Evolutionary conservation across 2,888 invertebrate genomes (phyloP), one percentile per base, ranked within the genome.

Genomic region (Spodoptera littoralis): DNA sequence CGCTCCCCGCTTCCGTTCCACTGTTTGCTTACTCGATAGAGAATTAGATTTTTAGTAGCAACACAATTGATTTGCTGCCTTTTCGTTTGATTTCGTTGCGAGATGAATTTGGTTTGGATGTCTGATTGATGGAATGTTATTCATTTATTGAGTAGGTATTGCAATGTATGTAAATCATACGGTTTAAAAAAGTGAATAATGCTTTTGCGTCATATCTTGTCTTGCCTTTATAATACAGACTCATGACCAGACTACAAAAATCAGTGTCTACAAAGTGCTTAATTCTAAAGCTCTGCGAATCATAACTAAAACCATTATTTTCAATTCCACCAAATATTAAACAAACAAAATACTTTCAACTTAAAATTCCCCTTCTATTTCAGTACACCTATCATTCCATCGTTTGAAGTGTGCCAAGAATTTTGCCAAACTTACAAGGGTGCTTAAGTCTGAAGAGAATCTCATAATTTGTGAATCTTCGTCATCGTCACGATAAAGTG

Each of bases 1-100:
- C 77, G 73, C 82, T 81, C 83, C 86, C 85, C 77, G 78, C 82
- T 86, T 90, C 90, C 90, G 87, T 73, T 71, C 73, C 56, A 71
- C 73, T 79, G 82, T 81, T 82, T 83, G 84, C 83, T 83, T 86
- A 80, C 82, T 81, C 76, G 79, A 77, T 75, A 73, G 73, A 66
- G 67, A 81, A 87, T 87, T 84, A 80, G 76, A 77, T 80, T 84
- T 82, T 80, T 79, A 69, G 65, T 67, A 51, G 50, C 59, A 59
- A 66, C 62, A 71, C 64, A 64, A 71, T 76, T 66, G 64, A 54
- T 69, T 77, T 62, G 41, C 47, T 27, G 18, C 44, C 36, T 48
- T 52, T 6, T 36, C 43, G 41, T 49, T 59, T 53, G 11, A 22
- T 54, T 60, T 18, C 6, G 27, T 3, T 36, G 55, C n/a, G 58